A percentile compares a stretch with the other conserved stretches of the same genome.
Evolutionary conservation across 2,888 invertebrate genomes (phyloP).

Genomic region (Anoncus sp.): DNA sequence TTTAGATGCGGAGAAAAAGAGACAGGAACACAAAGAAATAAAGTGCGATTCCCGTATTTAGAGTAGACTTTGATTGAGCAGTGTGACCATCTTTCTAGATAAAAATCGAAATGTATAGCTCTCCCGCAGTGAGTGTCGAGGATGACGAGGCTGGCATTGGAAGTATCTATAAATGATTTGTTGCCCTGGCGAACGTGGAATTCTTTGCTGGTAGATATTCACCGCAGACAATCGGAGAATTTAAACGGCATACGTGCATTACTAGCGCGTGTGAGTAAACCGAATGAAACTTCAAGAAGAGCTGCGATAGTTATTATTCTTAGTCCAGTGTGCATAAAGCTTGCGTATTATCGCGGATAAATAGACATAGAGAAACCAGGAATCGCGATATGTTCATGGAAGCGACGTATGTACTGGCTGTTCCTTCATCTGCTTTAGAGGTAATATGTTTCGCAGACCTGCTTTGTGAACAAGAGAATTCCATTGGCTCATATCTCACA

Average conservation of each 20-base stretch:
- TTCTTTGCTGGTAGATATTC: too few relatives aligned
- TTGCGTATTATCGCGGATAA: neutral
- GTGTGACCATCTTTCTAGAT: constrained; percentile 55
- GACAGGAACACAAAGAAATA: neutral
- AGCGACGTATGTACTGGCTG: neutral
- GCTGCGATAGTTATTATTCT: neutral
- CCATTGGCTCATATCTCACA: neutral
- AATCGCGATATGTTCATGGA: neutral
- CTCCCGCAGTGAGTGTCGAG: constrained; percentile 32
- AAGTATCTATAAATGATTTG: constrained; percentile 3
- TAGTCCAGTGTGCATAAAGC: neutral
- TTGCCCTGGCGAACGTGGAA: constrained; percentile 40
- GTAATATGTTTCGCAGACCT: neutral
- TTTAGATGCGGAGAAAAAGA: too few relatives aligned
- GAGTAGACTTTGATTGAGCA: neutral
- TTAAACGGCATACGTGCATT: too few relatives aligned
- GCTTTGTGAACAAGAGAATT: neutral
- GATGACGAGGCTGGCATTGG: neutral
- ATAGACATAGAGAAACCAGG: neutral
- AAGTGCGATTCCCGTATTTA: constrained; percentile 37
- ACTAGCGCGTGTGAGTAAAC: too few relatives aligned
- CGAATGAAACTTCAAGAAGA: too few relatives aligned
- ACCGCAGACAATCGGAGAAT: too few relatives aligned
- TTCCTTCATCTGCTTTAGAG: neutral
- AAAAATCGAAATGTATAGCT: constrained; percentile 74